phyloP scores from a whole-genome alignment of 2,888 invertebrate genomes.

The Glaucopsyche alexis region DNA sequence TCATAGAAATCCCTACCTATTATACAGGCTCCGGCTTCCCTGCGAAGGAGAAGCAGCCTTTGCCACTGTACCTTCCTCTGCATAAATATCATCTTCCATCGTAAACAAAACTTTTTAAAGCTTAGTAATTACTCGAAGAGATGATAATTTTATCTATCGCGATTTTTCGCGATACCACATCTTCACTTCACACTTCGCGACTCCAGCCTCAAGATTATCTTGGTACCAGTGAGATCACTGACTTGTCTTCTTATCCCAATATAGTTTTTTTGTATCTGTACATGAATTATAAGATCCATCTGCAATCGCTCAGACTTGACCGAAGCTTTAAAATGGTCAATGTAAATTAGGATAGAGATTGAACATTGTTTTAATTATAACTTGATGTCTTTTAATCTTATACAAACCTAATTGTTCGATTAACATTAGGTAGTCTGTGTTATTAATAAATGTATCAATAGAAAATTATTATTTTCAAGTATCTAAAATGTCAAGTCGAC shows the following conservation, averaged over 20 bases:
- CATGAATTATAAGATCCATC: background rate
- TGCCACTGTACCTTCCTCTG: background rate
- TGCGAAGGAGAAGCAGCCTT: no score
- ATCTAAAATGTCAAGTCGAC: background rate
- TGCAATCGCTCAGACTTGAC: background rate
- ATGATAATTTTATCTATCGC: background rate
- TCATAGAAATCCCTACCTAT: no score
- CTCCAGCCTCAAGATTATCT: background rate
- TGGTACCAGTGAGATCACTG: background rate
- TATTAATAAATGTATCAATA: background rate
- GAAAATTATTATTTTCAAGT: background rate
- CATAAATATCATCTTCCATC: background rate
- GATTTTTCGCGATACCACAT: no score
- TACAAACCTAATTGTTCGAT: background rate
- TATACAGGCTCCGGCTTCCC: no score
- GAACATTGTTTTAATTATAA: background rate
- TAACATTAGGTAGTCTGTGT: background rate
- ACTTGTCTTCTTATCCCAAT: background rate
- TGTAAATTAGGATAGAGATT: constrained; percentile 9
- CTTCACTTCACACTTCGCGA: no score
- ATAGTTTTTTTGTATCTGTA: background rate
- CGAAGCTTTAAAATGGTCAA: constrained; percentile 16
- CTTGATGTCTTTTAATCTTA: background rate
- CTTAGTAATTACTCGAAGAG: background rate
- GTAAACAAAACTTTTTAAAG: background rate